Evolutionary conservation across 2,888 invertebrate genomes (phyloP).

Genomic region (Cinara cedri): DNA sequence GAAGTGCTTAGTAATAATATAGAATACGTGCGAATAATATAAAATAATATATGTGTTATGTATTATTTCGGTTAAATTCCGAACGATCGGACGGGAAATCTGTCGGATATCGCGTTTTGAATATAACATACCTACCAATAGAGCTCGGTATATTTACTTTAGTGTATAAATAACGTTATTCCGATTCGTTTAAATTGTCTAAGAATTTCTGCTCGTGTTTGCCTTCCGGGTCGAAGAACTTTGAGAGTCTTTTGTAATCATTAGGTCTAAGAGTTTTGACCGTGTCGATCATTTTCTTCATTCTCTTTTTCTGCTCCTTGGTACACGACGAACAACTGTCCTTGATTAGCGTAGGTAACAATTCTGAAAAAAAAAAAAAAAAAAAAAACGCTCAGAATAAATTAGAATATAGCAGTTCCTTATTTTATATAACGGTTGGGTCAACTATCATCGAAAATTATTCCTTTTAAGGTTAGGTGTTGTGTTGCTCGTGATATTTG

Average conservation of each 20-base stretch:
- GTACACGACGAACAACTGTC: constrained; percentile 53
- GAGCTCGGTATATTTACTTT: background rate
- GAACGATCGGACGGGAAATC: background rate
- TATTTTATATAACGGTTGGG: too few relatives aligned
- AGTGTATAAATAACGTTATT: background rate
- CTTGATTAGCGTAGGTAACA: constrained; percentile 48
- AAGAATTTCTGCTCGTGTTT: constrained; percentile 25
- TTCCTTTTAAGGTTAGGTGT: too few relatives aligned
- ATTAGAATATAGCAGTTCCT: background rate
- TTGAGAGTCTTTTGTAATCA: constrained; percentile 53
- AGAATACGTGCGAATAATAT: too few relatives aligned
- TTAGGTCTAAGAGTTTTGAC: constrained; percentile 39
- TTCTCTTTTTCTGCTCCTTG: constrained; percentile 48
- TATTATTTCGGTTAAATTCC: background rate
- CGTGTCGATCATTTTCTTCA: constrained; percentile 47
- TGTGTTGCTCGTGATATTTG: too few relatives aligned
- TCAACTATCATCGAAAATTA: background rate
- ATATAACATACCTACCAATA: background rate
- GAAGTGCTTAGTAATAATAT: too few relatives aligned
- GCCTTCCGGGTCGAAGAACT: constrained; percentile 56
- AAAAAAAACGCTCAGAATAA: background rate
- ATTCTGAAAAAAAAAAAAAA: constrained; percentile 43
- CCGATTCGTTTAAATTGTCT: background rate
- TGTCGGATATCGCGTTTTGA: background rate
- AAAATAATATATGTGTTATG: too few relatives aligned